A percentile compares a stretch with the other conserved stretches of the same genome.
phyloP scores from a whole-genome alignment of 2,888 invertebrate genomes.

The Operophtera brumata region DNA sequence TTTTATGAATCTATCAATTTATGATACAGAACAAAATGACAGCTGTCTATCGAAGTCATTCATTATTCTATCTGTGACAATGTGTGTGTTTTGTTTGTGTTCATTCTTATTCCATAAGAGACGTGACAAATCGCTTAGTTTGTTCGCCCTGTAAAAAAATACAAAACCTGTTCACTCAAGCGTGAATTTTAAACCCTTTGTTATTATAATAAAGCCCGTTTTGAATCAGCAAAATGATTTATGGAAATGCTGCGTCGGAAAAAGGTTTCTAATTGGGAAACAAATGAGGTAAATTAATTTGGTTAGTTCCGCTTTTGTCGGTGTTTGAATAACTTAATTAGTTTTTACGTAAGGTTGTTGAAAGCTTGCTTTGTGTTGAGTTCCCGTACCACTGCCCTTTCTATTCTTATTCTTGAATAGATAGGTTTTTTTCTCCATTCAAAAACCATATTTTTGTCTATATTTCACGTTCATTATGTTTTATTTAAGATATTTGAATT shows the following conservation, averaged over 20 bases:
- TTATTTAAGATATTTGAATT: too few species aligned
- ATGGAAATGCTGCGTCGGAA: constrained; percentile 24
- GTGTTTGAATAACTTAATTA: constrained; percentile 32
- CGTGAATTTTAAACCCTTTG: constrained; percentile 29
- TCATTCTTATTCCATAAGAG: not conserved
- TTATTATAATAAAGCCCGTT: constrained; percentile 26
- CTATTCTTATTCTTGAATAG: too few species aligned
- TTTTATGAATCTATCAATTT: too few species aligned
- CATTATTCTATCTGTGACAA: not conserved
- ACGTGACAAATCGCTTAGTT: constrained; percentile 5
- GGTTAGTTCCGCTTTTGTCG: constrained; percentile 29
- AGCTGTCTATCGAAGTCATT: too few species aligned
- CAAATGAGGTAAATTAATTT: constrained; percentile 36
- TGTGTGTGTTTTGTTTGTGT: too few species aligned
- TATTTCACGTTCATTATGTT: too few species aligned
- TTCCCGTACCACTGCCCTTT: not conserved
- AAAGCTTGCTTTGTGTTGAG: not conserved
- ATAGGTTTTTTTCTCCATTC: too few species aligned
- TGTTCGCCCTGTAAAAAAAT: constrained; percentile 5
- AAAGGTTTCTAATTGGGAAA: constrained; percentile 35
- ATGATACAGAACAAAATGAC: too few species aligned
- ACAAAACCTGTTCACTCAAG: constrained; percentile 26
- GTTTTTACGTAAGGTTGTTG: not conserved
- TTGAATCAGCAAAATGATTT: constrained; percentile 28
- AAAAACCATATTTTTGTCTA: too few species aligned